Evolutionary conservation across 2,888 invertebrate species (phyloP).

Genomic region (Diplazon laetatorius): DNA sequence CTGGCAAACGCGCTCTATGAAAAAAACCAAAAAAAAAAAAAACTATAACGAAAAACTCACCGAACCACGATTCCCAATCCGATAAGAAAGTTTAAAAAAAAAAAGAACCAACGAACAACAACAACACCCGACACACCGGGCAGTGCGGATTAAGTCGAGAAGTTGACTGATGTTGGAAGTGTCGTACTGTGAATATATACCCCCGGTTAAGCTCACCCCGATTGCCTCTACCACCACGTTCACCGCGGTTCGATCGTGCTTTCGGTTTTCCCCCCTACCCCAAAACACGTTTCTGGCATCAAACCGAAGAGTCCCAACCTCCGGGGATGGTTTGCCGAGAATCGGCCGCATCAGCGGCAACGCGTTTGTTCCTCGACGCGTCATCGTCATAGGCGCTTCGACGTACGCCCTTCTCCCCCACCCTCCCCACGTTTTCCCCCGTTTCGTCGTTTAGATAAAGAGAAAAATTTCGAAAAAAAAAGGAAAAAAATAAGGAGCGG

Average conservation of each 20-base stretch:
- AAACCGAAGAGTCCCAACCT: conserved; percentile 25
- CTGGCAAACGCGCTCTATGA: neutral
- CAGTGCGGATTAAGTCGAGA: conserved; percentile 76
- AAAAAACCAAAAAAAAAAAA: too few relatives aligned
- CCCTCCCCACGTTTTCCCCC: conserved; percentile 12
- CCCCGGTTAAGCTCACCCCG: conserved; percentile 75
- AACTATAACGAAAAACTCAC: conserved; percentile 71
- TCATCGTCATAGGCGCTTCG: conserved; percentile 34
- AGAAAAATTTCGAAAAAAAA: too few relatives aligned
- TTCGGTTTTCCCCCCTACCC: conserved; percentile 63
- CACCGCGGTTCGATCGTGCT: conserved; percentile 43
- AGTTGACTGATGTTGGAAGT: conserved; percentile 80
- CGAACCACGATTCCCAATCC: conserved; percentile 72
- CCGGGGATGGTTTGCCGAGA: conserved; percentile 55
- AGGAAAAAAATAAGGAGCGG: neutral
- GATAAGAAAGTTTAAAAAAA: too few relatives aligned
- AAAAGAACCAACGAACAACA: too few relatives aligned
- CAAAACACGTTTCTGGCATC: conserved; percentile 15
- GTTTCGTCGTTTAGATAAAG: neutral
- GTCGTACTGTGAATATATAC: conserved; percentile 79
- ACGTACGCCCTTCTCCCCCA: neutral
- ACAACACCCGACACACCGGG: conserved; percentile 70
- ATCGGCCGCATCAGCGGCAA: conserved; percentile 19
- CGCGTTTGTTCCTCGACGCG: conserved; percentile 53
- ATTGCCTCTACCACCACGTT: conserved; percentile 59